These are phyloP conservation scores for Amblyopsis hoosieri DNA, from an alignment of 2,797 vertebrate species.

Conservation along the genomic window DNA sequence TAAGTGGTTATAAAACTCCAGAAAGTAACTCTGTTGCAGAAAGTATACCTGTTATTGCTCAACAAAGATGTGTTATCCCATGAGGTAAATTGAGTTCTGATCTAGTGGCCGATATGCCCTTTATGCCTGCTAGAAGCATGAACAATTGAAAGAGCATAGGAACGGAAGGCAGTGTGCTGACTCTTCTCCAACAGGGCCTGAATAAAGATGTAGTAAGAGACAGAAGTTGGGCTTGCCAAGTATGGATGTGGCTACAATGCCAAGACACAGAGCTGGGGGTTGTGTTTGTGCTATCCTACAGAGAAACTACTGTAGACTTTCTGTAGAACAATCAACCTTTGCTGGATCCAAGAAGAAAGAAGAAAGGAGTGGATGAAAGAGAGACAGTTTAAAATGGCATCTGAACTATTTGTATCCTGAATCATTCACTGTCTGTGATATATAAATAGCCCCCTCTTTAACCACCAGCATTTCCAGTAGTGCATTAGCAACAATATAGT, in stretches of 20 bases:
- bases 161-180: conserved; percentile 60
- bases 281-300: conserved; percentile 26
- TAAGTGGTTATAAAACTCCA: no score
- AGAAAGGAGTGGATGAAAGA: not conserved
- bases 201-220: conserved; percentile 76
- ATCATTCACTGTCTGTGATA: conserved; percentile 17
- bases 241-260: conserved; percentile 65
- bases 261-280: conserved; percentile 32
- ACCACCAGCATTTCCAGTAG: conserved; percentile 4
- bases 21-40: no score
- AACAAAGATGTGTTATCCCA: no score
- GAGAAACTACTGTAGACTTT: conserved; percentile 14
- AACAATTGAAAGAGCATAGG: conserved; percentile 59
- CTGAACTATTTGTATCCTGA: no score
- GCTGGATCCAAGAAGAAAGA: conserved; percentile 19
- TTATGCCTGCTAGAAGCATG: conserved; percentile 49
- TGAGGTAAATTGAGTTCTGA: conserved; percentile 43
- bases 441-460: conserved; percentile 6
- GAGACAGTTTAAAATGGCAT: no score
- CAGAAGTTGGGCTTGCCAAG: conserved; percentile 64
- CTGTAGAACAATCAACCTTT: conserved; percentile 24
- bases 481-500: conserved; percentile 7
- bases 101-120: conserved; percentile 55
- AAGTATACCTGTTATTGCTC: no score
- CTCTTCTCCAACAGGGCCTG: conserved; percentile 53